A percentile compares a stretch with the other conserved stretches of the same genome.
Evolutionary conservation across 2,888 invertebrate species (phyloP).

Genomic region (Leucozona laternaria): DNA sequence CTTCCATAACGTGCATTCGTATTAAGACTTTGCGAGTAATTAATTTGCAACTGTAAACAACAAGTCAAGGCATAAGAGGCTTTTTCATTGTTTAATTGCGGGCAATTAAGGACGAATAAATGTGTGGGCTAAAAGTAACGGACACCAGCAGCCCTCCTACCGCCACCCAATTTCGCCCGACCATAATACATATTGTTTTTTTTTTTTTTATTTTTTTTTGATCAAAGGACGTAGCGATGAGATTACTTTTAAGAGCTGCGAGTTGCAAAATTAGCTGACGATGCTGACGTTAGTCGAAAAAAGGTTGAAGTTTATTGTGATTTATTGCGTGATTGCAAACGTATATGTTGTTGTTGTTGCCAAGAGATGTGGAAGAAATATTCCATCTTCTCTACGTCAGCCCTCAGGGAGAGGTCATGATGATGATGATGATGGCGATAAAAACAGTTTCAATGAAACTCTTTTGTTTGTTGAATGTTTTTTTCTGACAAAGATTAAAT

Average conservation of each 20-base stretch:
- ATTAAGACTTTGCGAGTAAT: constrained; percentile 56
- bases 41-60: constrained; percentile 73
- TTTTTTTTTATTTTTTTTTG: background rate
- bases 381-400: constrained; percentile 8
- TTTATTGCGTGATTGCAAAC: constrained; percentile 50
- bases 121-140: constrained; percentile 52
- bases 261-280: constrained; percentile 3
- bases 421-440: background rate
- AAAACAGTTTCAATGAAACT: background rate
- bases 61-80: constrained; percentile 37
- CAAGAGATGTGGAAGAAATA: constrained; percentile 11
- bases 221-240: constrained; percentile 56
- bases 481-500: background rate
- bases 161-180: background rate
- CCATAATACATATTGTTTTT: too few species aligned
- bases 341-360: background rate
- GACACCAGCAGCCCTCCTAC: background rate
- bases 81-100: constrained; percentile 68
- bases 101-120: constrained; percentile 63
- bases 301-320: constrained; percentile 62
- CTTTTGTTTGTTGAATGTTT: background rate
- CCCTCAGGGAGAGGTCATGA: background rate
- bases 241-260: constrained; percentile 52
- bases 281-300: constrained; percentile 23
- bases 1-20: constrained; percentile 41